These are phyloP conservation scores for Eupithecia subfuscata DNA, from an alignment of 2,888 invertebrate species.

Conservation along the genomic window DNA sequence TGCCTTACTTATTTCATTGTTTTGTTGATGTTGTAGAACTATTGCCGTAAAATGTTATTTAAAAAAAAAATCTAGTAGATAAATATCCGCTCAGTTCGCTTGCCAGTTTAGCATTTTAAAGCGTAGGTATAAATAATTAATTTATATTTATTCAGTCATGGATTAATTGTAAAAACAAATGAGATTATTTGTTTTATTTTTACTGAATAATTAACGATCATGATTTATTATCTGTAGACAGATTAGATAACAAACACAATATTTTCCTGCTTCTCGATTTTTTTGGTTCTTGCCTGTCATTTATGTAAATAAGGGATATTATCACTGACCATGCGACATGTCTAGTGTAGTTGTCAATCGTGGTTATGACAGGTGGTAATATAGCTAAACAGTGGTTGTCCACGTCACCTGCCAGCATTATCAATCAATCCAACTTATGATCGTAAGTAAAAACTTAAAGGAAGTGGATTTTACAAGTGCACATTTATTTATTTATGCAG, in stretches of 20 bases:
- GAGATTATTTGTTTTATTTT: constrained; percentile 7
- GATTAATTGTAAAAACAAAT: not conserved
- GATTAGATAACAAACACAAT: not conserved
- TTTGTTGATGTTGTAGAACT: no score
- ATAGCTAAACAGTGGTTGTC: not conserved
- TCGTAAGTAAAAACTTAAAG: constrained; percentile 3
- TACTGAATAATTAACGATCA: constrained; percentile 1
- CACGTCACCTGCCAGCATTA: constrained; percentile 3
- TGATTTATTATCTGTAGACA: constrained; percentile 4
- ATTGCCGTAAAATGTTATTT: not conserved
- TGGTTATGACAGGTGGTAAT: constrained; percentile 14
- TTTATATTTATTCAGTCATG: not conserved
- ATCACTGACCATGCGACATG: constrained; percentile 2
- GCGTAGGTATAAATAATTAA: not conserved
- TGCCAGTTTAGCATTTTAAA: not conserved
- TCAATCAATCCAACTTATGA: not conserved
- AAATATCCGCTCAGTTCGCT: not conserved
- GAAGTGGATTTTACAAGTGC: not conserved
- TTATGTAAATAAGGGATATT: constrained; percentile 9
- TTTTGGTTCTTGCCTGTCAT: constrained; percentile 7
- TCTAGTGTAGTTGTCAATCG: constrained; percentile 5
- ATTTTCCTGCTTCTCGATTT: constrained; percentile 1
- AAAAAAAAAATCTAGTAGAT: not conserved
- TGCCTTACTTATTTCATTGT: not conserved
- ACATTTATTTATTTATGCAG: not conserved